Base-by-base conservation (phyloP, 2,888 invertebrate species). In the Callimorpha dominula region DNA sequence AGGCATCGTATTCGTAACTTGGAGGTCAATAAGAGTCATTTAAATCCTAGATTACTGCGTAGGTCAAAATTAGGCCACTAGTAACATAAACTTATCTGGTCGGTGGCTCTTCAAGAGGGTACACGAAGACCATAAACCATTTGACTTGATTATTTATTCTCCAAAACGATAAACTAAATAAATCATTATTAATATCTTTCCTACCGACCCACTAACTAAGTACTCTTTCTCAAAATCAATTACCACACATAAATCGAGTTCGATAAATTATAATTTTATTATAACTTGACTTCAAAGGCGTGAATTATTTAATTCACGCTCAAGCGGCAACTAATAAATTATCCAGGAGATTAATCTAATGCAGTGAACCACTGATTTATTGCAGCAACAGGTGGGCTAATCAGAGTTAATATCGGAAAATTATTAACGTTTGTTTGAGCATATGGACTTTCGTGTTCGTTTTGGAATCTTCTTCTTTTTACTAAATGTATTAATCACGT, bases 281-380 rank as follows among this genome's bases (percentile, higher is more conserved):
- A 69, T 63, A 72, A 71, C 42, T 72, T 65, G 62, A 70, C 50
- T 57, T 68, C 50, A 65, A 74, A 71, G 74, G 68, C 20, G 46
- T 60, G 62, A 71, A 71, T 81, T 81, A 83, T 82, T 80, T 77
- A 78, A 81, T 77, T 79, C 74, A 68, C 74, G 77, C 68, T 79
- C 74, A 80, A 72, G 69, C 72, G 76, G 76, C 70, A 63, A 73
- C 79, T 82, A 84, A 85, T 85, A 85, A 85, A 85, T 85, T 85
- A 82, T 71, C 68, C 72, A 77, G 76, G 76, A 82, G 80, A 83
- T 81, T 85, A 85, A 85, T 85, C 78, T 85, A 82, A 85, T 85
- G 82, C 82, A 82, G 77, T 75, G 78, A 75, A 77, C 70, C 63
- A 50, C 65, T 85, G 85, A 85, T 85, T 85, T 85, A 85, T 85